Conservation (phyloP, 1,140 invertebrate genomes). For the Hylaeus volcanicus region DNA sequence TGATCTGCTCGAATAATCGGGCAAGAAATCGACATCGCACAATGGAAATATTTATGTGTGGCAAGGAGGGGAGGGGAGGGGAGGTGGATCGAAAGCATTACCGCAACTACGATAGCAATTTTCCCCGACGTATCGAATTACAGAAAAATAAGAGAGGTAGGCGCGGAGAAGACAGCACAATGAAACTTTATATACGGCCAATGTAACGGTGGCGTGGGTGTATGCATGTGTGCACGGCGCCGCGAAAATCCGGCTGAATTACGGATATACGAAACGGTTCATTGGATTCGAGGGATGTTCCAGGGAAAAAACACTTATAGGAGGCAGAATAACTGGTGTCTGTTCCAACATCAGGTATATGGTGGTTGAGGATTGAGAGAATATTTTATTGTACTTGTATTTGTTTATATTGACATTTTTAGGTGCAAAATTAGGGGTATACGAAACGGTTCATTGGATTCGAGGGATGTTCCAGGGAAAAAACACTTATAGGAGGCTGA, state of each 20-base stretch:
- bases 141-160: constrained; percentile 25
- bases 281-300: constrained; percentile 1
- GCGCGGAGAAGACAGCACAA: background rate
- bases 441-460: constrained; percentile 15
- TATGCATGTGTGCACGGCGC: background rate
- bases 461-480: background rate
- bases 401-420: too few species aligned
- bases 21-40: constrained; percentile 32
- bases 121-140: constrained; percentile 33
- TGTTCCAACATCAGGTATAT: too few species aligned
- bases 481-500: too few species aligned
- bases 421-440: too few species aligned
- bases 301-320: background rate
- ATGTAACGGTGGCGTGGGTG: background rate
- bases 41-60: constrained; percentile 43
- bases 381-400: too few species aligned
- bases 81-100: constrained; percentile 6
- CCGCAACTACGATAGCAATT: constrained; percentile 25
- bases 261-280: constrained; percentile 2
- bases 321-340: too few species aligned
- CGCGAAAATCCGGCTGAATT: background rate
- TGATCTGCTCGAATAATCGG: constrained; percentile 44
- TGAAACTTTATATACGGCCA: background rate
- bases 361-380: too few species aligned
- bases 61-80: too few species aligned